A percentile compares a stretch with the other conserved stretches of the same genome.
Conservation (phyloP, 1,140 invertebrate genomes). For the Ditylenchus dipsaci region DNA sequence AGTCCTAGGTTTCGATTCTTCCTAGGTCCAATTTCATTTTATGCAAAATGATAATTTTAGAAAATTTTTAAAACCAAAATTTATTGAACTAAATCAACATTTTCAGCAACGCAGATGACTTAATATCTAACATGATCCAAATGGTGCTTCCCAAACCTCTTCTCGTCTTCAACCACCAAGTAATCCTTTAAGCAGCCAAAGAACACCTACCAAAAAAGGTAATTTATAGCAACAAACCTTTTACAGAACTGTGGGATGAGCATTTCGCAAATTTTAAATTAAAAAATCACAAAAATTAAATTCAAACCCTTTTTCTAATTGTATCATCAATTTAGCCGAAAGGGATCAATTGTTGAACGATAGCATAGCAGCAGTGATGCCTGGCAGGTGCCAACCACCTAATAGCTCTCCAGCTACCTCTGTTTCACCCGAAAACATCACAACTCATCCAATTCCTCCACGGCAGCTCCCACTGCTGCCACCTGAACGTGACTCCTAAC, state of each 20-base stretch:
- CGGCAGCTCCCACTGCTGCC: too few species aligned
- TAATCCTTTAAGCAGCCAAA: not conserved
- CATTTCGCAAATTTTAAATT: slow-evolving; percentile 1
- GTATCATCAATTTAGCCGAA: not conserved
- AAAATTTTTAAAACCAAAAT: not conserved
- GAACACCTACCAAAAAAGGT: not conserved
- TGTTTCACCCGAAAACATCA: not conserved
- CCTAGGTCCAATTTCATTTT: too few species aligned
- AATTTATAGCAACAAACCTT: slow-evolving; percentile 7
- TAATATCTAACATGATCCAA: slow-evolving; percentile 3
- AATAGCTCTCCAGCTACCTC: not conserved
- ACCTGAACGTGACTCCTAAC: too few species aligned
- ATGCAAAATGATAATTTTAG: too few species aligned
- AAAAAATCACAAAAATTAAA: not conserved
- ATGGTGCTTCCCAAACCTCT: slow-evolving; percentile 1
- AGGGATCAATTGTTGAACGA: slow-evolving; percentile 13
- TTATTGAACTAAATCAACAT: not conserved
- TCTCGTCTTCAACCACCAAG: not conserved
- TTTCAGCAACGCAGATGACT: not conserved
- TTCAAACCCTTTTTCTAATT: not conserved
- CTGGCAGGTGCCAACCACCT: slow-evolving; percentile 5
- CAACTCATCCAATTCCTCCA: not conserved
- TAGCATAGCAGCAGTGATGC: slow-evolving; percentile 21
- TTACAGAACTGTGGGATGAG: slow-evolving; percentile 10
- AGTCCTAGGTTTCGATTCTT: too few species aligned